phyloP scores from a whole-genome alignment of 2,113 vertebrate species.

The Python bivittatus region DNA sequence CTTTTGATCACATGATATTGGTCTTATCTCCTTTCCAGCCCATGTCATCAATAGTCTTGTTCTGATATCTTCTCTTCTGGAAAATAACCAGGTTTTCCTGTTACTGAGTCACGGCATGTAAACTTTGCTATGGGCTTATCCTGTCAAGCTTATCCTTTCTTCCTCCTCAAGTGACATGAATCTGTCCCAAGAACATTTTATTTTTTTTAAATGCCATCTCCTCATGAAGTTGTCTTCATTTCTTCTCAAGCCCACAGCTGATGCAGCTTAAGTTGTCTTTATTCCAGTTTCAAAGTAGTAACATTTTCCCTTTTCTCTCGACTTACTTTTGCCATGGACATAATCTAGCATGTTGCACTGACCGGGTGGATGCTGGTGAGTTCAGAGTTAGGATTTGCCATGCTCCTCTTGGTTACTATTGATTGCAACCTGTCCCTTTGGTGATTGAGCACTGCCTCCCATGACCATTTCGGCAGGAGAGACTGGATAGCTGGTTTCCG shows the following conservation, averaged over 20 bases:
- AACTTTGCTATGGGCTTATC: background rate
- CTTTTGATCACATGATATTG: background rate
- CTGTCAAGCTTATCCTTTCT: background rate
- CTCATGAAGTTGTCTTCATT: background rate
- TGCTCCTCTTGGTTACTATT: too few species aligned
- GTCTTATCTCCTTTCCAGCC: background rate
- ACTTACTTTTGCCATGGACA: background rate
- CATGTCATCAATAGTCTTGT: background rate
- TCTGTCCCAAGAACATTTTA: background rate
- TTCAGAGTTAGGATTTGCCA: too few species aligned
- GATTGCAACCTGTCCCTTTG: too few species aligned
- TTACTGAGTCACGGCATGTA: accelerated
- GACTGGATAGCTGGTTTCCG: too few species aligned
- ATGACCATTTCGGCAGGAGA: too few species aligned
- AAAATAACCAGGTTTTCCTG: background rate
- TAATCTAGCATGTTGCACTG: background rate
- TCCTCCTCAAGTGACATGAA: background rate
- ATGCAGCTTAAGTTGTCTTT: background rate
- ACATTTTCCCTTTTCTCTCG: background rate
- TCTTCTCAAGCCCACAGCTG: background rate
- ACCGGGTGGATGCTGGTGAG: too few species aligned
- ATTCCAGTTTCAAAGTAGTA: background rate
- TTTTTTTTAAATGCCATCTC: background rate
- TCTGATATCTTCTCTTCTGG: background rate
- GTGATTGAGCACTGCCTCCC: too few species aligned